Conservation (phyloP, 2,113 vertebrate genomes). For the Pionites leucogaster region DNA sequence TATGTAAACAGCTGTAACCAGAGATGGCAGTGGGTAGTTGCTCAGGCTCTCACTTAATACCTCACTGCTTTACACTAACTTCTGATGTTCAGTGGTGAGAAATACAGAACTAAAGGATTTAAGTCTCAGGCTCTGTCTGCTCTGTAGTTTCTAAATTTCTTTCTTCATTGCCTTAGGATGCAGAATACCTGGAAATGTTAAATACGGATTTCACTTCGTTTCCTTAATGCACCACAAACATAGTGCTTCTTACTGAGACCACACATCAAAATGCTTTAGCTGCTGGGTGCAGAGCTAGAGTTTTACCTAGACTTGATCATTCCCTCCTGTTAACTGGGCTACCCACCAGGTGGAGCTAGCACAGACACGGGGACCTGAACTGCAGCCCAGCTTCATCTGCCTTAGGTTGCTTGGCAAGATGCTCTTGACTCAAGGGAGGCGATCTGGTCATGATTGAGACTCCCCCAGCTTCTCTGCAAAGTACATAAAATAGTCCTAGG, state of each 20-base stretch:
- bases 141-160: neutral
- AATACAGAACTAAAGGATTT: neutral
- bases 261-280: neutral
- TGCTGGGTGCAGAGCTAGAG: neutral
- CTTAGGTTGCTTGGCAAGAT: neutral
- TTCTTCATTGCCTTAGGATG: neutral
- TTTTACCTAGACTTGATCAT: neutral
- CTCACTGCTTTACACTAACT: neutral
- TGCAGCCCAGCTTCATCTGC: neutral
- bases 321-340: neutral
- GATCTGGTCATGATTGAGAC: neutral
- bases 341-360: slow-evolving; percentile 40
- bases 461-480: neutral
- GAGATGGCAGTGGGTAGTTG: neutral
- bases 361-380: neutral
- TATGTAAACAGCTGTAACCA: neutral
- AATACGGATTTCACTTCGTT: neutral
- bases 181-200: neutral
- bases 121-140: neutral
- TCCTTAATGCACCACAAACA: neutral
- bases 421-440: neutral
- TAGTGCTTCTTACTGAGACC: neutral
- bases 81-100: neutral
- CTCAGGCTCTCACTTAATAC: neutral
- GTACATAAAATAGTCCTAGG: neutral